phyloP scores from a whole-genome alignment of 2,797 vertebrate species.

The Chrosomus eos region DNA sequence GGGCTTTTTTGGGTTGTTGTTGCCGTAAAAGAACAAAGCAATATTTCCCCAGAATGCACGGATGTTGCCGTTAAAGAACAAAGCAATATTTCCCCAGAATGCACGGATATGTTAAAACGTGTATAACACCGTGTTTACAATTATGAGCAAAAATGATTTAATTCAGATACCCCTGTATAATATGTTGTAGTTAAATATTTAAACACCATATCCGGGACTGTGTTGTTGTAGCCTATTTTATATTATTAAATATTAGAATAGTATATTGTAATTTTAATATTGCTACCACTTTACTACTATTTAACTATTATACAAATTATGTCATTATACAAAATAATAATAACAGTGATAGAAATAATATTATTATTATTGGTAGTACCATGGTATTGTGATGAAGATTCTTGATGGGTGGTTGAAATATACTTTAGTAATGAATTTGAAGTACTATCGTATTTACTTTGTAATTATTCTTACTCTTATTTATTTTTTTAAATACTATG shows the following conservation, averaged over 20 bases:
- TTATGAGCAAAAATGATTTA: background rate
- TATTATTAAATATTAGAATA: background rate
- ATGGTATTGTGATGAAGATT: background rate
- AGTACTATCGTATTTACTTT: background rate
- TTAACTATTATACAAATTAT: background rate
- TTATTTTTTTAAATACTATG: too few relatives aligned
- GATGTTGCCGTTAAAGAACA: too few relatives aligned
- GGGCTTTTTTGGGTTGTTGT: conserved; percentile 6
- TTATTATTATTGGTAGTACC: background rate
- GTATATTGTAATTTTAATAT: background rate
- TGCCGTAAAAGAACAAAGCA: conserved; percentile 9
- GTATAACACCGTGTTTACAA: background rate
- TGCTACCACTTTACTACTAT: background rate
- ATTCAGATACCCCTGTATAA: background rate
- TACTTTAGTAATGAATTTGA: background rate
- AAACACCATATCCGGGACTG: background rate
- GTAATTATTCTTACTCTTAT: background rate
- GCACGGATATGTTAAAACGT: background rate
- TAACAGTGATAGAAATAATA: background rate
- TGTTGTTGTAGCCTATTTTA: background rate
- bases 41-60: background rate
- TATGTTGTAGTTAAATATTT: too few relatives aligned
- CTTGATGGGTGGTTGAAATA: background rate
- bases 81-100: too few relatives aligned
- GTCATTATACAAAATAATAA: background rate